Percentiles rank a stretch among this genome's conserved stretches.
Conservation (phyloP, 2,888 invertebrate species). For the Bellardia pandia region DNA sequence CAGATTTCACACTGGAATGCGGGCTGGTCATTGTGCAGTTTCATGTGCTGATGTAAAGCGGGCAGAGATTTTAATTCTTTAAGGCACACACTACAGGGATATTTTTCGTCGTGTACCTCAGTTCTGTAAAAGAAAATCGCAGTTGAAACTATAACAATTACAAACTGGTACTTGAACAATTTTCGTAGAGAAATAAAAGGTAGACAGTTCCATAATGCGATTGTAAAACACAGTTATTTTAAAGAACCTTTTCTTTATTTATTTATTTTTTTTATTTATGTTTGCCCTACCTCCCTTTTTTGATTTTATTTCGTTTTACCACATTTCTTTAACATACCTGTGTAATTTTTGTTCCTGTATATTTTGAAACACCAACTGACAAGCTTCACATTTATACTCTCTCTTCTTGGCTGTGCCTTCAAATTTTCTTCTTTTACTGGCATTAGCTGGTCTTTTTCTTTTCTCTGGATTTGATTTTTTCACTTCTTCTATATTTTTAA, state of each 20-base stretch:
- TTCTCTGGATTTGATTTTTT: neutral
- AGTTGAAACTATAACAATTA: too few species aligned
- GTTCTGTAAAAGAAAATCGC: conserved; percentile 60
- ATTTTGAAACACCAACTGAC: conserved; percentile 34
- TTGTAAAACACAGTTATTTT: too few species aligned
- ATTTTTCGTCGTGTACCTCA: conserved; percentile 69
- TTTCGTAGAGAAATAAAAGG: too few species aligned
- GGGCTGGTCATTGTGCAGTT: conserved; percentile 73
- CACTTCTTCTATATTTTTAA: neutral
- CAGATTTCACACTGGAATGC: conserved; percentile 76
- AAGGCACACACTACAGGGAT: conserved; percentile 73
- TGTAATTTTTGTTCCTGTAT: conserved; percentile 36
- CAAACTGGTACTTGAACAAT: too few species aligned
- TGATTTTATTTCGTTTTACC: too few species aligned
- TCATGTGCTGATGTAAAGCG: conserved; percentile 75
- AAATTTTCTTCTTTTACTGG: neutral
- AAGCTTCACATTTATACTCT: conserved; percentile 38
- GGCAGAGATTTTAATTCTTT: conserved; percentile 74
- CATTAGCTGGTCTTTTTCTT: conserved; percentile 11
- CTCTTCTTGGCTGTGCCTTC: neutral
- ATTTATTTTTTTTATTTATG: too few species aligned
- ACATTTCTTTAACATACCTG: conserved; percentile 9
- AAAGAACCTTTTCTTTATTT: too few species aligned
- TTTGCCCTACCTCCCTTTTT: too few species aligned
- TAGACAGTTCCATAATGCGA: too few species aligned